Evolutionary conservation across 2,888 invertebrate species (phyloP).

Genomic region (Poecilus cupreus): DNA sequence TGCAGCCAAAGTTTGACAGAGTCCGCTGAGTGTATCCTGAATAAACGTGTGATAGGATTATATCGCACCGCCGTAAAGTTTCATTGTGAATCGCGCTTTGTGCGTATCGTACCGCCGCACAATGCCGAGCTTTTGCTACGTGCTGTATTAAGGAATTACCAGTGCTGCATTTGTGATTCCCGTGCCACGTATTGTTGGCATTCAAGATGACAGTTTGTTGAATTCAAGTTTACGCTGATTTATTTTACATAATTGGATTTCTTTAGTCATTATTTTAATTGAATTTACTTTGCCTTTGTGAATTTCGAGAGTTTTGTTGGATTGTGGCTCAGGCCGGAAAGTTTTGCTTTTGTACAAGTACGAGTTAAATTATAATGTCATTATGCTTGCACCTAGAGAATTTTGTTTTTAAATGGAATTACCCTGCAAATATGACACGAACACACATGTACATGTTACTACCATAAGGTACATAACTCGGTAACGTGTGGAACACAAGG

Average conservation of each 20-base stretch:
- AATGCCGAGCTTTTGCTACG: background rate
- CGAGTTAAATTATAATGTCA: too few species aligned
- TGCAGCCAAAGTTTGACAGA: constrained; percentile 10
- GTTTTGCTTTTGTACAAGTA: background rate
- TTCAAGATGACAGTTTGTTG: constrained; percentile 10
- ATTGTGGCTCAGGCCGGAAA: background rate
- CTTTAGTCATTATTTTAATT: constrained; percentile 13
- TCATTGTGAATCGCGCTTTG: constrained; percentile 16
- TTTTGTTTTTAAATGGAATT: too few species aligned
- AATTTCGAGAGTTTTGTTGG: background rate
- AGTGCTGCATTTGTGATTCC: constrained; percentile 9
- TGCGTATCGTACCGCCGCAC: background rate
- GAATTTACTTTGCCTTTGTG: constrained; percentile 15
- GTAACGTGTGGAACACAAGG: too few species aligned
- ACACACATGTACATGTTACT: too few species aligned
- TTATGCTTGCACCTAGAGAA: too few species aligned
- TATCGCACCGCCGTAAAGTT: constrained; percentile 5
- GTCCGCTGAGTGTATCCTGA: background rate
- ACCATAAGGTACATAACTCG: too few species aligned
- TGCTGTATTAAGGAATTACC: constrained; percentile 19
- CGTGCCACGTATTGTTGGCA: constrained; percentile 3
- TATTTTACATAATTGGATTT: constrained; percentile 23
- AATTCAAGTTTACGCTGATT: constrained; percentile 8
- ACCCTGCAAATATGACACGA: too few species aligned
- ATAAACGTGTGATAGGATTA: constrained; percentile 28